Base-by-base conservation (phyloP, 2,797 vertebrate genomes). In the Platalea minor region DNA sequence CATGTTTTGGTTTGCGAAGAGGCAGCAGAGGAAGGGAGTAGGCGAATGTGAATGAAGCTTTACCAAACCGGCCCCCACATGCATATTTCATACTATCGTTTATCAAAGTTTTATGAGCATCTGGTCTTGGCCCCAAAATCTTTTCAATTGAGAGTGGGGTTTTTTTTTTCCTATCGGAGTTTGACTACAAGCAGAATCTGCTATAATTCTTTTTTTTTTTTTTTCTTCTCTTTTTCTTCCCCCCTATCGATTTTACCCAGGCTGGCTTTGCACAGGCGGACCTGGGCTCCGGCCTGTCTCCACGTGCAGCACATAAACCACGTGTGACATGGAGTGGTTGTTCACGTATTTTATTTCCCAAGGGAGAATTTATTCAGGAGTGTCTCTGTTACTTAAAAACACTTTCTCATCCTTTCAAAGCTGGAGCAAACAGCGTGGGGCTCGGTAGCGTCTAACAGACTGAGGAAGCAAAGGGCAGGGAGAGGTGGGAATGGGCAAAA, bases 31-130 rank as follows among this genome's bases (percentile, higher is more conserved):
- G 91, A 95, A 94, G 92, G 51, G 85, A 85, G 94, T 93, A 80
- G 91, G 94, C 7, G 68, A 89, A 56, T 41, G 75, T 75, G 91
- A 92, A 80, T 60, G 84, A 80, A 95, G 72, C 31, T 65, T 89
- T 91, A 96, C 86, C 75, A 93, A 95, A 91, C 56, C 57, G 3
- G 63, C 93, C 96, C 77, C 90, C 86, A 50, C 81, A 79, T 54
- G 7, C 90, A 95, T 59, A 91, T 96, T 96, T 95, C 78, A 89
- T 92, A 59, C 72, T n/a, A 69, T 28, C 15, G 0, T 86, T 95
- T 97, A 83, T 83, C 93, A 69, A 94, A 95, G 83, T 92, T 95
- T 92, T 96, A 80, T 92, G 95, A 95, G 95, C 94, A 97, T 92
- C 93, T 97, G 96, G 57, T 95, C 93, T 96, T 95, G 86, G 91